Evolutionary conservation across 30 jellyfish, hydroid and myxozoan species (phyloP).

Genomic region (Cassiopea xamachana): DNA sequence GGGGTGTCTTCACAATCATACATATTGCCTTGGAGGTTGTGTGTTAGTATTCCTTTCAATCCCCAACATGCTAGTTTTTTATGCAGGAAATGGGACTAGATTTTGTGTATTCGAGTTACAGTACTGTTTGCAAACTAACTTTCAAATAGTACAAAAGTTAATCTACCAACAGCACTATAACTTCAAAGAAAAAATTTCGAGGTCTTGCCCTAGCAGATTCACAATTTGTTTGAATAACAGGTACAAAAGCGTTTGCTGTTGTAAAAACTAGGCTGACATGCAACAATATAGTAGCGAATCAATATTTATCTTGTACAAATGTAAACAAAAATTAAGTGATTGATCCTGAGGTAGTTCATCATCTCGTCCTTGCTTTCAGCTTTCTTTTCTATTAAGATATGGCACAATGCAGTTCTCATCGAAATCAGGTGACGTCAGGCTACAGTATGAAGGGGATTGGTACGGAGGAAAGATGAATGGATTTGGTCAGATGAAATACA

Average conservation of each 20-base stretch:
- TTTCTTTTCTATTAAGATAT: conserved; percentile 30
- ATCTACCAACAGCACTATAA: too few relatives aligned
- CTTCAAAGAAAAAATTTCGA: too few relatives aligned
- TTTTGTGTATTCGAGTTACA: too few relatives aligned
- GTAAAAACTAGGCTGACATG: not conserved
- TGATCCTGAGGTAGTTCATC: too few relatives aligned
- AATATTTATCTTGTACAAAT: not conserved
- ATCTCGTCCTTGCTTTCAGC: too few relatives aligned
- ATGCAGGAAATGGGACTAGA: too few relatives aligned
- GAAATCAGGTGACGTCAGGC: conserved; percentile 40
- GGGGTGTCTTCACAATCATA: too few relatives aligned
- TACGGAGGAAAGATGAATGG: conserved; percentile 92
- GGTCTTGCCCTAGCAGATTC: not conserved
- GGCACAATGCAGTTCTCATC: conserved; percentile 86
- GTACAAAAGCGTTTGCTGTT: not conserved
- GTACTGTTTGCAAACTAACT: too few relatives aligned
- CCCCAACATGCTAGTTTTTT: too few relatives aligned
- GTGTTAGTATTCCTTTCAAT: too few relatives aligned
- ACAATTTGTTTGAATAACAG: not conserved
- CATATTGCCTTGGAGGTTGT: too few relatives aligned
- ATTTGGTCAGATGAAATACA: conserved; percentile 90
- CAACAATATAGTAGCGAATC: not conserved
- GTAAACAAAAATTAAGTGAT: not conserved
- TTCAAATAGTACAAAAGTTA: too few relatives aligned
- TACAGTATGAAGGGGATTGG: conserved; percentile 95